Evolutionary conservation across 2,113 vertebrate genomes (phyloP).

Genomic region (Phyllostomus discolor): DNA sequence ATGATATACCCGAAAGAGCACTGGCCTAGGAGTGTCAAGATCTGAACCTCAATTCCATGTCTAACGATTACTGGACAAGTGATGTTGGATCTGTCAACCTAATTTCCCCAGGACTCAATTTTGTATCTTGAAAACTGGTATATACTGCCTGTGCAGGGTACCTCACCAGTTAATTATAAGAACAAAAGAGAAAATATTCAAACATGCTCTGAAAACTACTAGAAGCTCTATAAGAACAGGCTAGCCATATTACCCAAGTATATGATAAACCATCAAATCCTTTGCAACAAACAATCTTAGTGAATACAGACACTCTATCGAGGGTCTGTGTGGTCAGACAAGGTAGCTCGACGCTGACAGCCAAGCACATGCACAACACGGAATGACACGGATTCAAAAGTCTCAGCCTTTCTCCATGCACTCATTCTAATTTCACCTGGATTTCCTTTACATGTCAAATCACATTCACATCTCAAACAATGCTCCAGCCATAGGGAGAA

Average conservation of each 20-base stretch:
- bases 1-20: background rate
- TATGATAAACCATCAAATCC: background rate
- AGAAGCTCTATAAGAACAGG: background rate
- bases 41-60: background rate
- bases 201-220: background rate
- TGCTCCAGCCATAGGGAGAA: background rate
- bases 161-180: background rate
- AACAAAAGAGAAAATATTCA: background rate
- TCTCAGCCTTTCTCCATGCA: background rate
- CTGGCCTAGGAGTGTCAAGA: background rate
- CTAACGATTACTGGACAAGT: background rate
- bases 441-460: conserved; percentile 38
- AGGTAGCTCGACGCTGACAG: background rate
- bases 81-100: background rate
- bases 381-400: background rate
- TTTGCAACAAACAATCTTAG: background rate
- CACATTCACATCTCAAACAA: background rate
- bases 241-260: background rate
- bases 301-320: background rate
- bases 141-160: background rate
- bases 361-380: background rate
- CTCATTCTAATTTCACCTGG: conserved; percentile 13
- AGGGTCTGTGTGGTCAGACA: background rate
- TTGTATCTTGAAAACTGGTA: background rate
- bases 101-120: background rate